Evolutionary conservation across 2,888 invertebrate species (phyloP).

Genomic region (Dynastes tityus): DNA sequence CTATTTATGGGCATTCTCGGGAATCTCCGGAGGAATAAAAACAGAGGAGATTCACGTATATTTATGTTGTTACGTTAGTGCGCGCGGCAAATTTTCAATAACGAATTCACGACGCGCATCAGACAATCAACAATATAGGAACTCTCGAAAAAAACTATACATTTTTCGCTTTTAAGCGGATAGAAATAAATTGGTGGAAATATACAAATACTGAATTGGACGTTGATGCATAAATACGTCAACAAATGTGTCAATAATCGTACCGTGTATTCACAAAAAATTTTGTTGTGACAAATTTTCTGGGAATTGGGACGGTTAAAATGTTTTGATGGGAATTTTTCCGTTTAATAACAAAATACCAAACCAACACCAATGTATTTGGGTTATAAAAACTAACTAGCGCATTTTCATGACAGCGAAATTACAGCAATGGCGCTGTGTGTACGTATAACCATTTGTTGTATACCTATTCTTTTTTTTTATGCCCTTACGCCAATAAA

Average conservation of each 20-base stretch:
- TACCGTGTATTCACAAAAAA: neutral
- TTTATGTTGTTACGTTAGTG: conserved; percentile 13
- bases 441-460: too few species aligned
- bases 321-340: too few species aligned
- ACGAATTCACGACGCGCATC: neutral
- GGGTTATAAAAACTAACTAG: neutral
- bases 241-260: conserved; percentile 5
- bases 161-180: neutral
- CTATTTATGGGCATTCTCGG: conserved; percentile 24
- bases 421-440: too few species aligned
- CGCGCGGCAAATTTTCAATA: conserved; percentile 11
- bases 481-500: too few species aligned
- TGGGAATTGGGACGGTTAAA: too few species aligned
- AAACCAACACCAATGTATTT: too few species aligned
- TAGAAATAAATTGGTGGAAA: conserved; percentile 6
- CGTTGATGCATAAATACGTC: neutral
- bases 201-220: neutral
- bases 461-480: too few species aligned
- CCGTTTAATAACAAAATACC: too few species aligned
- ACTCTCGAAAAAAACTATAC: neutral
- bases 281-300: too few species aligned
- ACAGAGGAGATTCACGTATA: neutral
- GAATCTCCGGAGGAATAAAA: conserved; percentile 32
- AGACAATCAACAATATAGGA: neutral
- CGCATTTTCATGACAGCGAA: too few species aligned